Percentiles rank a stretch among this genome's conserved stretches.
phyloP scores from a whole-genome alignment of 2,888 invertebrate genomes.

The Anthoptus insignis region DNA sequence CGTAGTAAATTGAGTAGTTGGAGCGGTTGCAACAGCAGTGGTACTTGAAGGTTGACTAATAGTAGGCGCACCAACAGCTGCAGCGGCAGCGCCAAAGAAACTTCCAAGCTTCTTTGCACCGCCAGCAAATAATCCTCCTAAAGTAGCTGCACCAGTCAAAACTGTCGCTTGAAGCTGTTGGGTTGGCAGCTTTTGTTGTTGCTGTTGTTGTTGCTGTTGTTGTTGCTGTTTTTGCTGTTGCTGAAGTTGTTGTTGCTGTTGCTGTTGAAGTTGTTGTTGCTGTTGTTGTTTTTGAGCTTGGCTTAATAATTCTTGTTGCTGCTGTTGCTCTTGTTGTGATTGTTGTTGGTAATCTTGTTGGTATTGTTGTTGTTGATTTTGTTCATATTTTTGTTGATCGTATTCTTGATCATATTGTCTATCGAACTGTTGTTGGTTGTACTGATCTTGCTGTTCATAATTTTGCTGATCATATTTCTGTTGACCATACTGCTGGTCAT shows the following conservation, averaged over 20 bases:
- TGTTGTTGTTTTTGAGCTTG: slow-evolving; percentile 52
- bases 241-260: slow-evolving; percentile 57
- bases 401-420: slow-evolving; percentile 51
- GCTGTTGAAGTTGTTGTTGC: slow-evolving; percentile 53
- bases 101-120: slow-evolving; percentile 83
- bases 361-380: slow-evolving; percentile 59
- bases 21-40: slow-evolving; percentile 55
- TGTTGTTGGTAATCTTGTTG: slow-evolving; percentile 56
- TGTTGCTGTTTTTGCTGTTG: slow-evolving; percentile 61
- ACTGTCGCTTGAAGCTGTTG: slow-evolving; percentile 78
- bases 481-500: slow-evolving; percentile 55
- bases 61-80: slow-evolving; percentile 73
- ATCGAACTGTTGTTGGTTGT: slow-evolving; percentile 48
- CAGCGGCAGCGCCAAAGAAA: slow-evolving; percentile 82
- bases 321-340: slow-evolving; percentile 57
- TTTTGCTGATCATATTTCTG: slow-evolving; percentile 55
- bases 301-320: slow-evolving; percentile 50
- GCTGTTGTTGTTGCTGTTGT: slow-evolving; percentile 68
- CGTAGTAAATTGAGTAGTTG: slow-evolving; percentile 59
- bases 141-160: slow-evolving; percentile 78
- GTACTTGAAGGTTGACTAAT: slow-evolving; percentile 60
- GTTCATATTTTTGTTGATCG: slow-evolving; percentile 50
- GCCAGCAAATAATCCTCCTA: slow-evolving; percentile 82
- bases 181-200: slow-evolving; percentile 69
- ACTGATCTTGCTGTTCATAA: slow-evolving; percentile 22